phyloP scores from a whole-genome alignment of 1,140 invertebrate species.

The Hyphantria cunea region DNA sequence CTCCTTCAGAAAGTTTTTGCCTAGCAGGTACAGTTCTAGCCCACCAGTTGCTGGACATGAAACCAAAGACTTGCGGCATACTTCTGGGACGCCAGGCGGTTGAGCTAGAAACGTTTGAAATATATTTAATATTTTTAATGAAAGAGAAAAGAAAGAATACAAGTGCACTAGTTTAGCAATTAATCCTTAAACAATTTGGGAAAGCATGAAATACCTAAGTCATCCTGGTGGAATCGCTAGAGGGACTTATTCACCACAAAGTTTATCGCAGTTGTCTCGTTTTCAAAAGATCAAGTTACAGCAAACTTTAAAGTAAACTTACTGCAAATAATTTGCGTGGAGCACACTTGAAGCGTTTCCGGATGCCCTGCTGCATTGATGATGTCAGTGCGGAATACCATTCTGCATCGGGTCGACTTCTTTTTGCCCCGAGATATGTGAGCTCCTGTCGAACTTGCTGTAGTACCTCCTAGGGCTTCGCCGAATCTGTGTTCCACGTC shows the following conservation, averaged over 20 bases:
- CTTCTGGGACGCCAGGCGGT: slow-evolving; percentile 97
- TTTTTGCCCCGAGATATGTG: slow-evolving; percentile 92
- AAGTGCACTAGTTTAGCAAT: too few relatives aligned
- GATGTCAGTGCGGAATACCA: slow-evolving; percentile 95
- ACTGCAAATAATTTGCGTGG: slow-evolving; percentile 98
- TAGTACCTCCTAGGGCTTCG: slow-evolving; percentile 79
- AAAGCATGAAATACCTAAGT: too few relatives aligned
- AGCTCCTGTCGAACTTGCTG: slow-evolving; percentile 79
- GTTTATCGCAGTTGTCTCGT: too few relatives aligned
- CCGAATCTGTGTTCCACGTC: slow-evolving; percentile 97
- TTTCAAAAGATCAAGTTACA: too few relatives aligned
- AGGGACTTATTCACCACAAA: too few relatives aligned
- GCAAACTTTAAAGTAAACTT: slow-evolving; percentile 79
- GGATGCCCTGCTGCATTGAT: slow-evolving; percentile 87
- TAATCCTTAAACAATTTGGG: too few relatives aligned
- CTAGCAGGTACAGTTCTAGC: slow-evolving; percentile 95
- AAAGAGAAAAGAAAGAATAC: too few relatives aligned
- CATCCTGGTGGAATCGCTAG: too few relatives aligned
- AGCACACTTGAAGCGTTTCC: slow-evolving; percentile 95
- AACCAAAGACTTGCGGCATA: slow-evolving; percentile 94
- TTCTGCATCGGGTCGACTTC: slow-evolving; percentile 96
- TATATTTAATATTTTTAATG: too few relatives aligned
- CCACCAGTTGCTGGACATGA: slow-evolving; percentile 91
- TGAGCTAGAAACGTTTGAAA: slow-evolving; percentile 86
- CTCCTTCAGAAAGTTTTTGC: slow-evolving; percentile 98